Base-by-base conservation (phyloP, 2,888 invertebrate genomes). In the Drosophila crucigera region DNA sequence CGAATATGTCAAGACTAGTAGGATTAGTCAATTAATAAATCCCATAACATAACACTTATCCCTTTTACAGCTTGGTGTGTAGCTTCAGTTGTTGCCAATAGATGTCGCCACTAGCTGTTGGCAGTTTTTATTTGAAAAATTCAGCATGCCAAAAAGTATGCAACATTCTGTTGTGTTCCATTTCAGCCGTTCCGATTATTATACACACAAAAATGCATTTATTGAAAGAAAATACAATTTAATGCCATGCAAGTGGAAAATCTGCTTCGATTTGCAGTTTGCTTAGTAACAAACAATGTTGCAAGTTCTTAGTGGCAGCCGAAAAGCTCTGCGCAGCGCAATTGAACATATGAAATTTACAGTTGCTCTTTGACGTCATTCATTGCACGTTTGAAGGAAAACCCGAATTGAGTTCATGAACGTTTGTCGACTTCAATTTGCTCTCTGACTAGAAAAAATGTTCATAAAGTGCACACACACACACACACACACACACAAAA, bases 361-460 rank as follows among this genome's bases (percentile, higher is more conserved):
- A 83, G 86, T 86, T 89, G 85, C 81, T 76, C 78, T 87, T 84
- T 87, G 90, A 87, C 86, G 86, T 89, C 86, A 82, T 77, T 67
- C 68, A 77, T 71, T 75, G 72, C 63, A 66, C 74, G 68, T 86
- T 84, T 78, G 80, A 84, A 90, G 84, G 90, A 89, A 89, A 89
- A 76, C 78, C 84, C 71, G 76, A 90, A 91, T 90, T 90, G 91
- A 91, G 91, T 91, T 91, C 90, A 91, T 87, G 90, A 91, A 91
- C 91, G 91, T 91, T 91, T 91, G 89, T 90, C 91, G 91, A 91
- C 92, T 91, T 91, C 89, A 91, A 91, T 88, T 89, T 87, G 83
- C 73, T 83, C 72, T 70, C 79, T 75, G 73, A 59, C 70, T 74
- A 76, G 33, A 74, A 83, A 55, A 68, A 74, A 78, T 73, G 82